Conservation (phyloP, 1,140 invertebrate genomes). For the Drosophila santomea region DNA sequence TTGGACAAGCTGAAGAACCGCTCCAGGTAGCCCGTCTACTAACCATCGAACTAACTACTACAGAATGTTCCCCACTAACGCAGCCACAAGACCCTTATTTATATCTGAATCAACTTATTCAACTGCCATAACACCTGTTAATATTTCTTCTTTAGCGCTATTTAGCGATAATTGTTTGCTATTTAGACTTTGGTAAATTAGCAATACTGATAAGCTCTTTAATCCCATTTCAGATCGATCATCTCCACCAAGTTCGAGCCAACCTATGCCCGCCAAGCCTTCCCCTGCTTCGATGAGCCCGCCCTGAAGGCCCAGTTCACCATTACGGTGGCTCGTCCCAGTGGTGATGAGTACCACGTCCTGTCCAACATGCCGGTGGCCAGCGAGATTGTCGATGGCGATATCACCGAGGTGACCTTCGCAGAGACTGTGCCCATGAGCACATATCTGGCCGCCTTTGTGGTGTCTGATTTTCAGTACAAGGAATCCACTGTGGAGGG, state of each 20-base stretch:
- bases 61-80: constrained; percentile 26
- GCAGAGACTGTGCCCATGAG: constrained; percentile 94
- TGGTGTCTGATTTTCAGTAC: constrained; percentile 93
- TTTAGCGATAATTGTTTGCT: no score
- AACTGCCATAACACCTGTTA: not conserved
- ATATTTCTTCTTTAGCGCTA: no score
- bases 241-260: constrained; percentile 97
- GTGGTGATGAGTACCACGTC: constrained; percentile 87
- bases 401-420: constrained; percentile 87
- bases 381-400: constrained; percentile 45
- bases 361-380: constrained; percentile 91
- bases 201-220: not conserved
- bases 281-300: constrained; percentile 98
- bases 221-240: constrained; percentile 88
- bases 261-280: constrained; percentile 95
- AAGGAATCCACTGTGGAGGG: constrained; percentile 86
- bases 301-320: constrained; percentile 95
- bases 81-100: not conserved
- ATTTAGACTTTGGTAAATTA: not conserved
- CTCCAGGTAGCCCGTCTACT: constrained; percentile 86
- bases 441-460: constrained; percentile 95
- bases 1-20: constrained; percentile 86
- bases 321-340: constrained; percentile 90
- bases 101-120: not conserved
- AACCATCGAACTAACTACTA: constrained; percentile 4